Percentiles rank a stretch among this genome's conserved stretches.
These are phyloP conservation scores for Melopsittacus undulatus DNA, from an alignment of 2,797 vertebrate species.

Conservation along the genomic window DNA sequence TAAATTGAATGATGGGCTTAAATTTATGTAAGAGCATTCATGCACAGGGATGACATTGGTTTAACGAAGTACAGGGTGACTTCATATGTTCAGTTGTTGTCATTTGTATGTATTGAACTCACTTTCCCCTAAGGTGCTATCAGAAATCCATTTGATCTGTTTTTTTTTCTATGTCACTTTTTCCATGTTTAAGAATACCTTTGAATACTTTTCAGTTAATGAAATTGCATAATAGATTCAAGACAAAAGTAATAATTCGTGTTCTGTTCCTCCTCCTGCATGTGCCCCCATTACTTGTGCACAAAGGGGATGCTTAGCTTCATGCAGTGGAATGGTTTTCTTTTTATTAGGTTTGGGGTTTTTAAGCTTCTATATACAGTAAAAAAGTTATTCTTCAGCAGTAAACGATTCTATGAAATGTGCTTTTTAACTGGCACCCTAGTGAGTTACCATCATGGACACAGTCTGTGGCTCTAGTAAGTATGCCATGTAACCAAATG, in stretches of 20 bases:
- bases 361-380: not conserved
- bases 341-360: not conserved
- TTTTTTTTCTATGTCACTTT: not conserved
- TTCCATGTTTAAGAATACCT: not conserved
- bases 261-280: not conserved
- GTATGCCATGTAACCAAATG: not conserved
- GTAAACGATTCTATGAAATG: not conserved
- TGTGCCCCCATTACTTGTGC: fast-evolving
- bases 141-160: not conserved
- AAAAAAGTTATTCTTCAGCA: not conserved
- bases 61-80: not conserved
- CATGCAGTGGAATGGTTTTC: not conserved
- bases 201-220: not conserved
- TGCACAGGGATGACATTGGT: not conserved
- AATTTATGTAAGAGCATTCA: not conserved
- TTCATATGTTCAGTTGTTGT: not conserved
- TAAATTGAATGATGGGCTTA: not conserved
- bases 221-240: not conserved
- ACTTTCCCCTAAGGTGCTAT: not conserved
- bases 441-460: not conserved
- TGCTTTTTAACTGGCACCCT: not conserved
- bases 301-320: not conserved
- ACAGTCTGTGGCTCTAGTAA: not conserved
- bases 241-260: not conserved
- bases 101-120: not conserved